A percentile compares a stretch with the other conserved stretches of the same genome.
Conservation (phyloP, 2,888 invertebrate species). For the Monopis laevigella region DNA sequence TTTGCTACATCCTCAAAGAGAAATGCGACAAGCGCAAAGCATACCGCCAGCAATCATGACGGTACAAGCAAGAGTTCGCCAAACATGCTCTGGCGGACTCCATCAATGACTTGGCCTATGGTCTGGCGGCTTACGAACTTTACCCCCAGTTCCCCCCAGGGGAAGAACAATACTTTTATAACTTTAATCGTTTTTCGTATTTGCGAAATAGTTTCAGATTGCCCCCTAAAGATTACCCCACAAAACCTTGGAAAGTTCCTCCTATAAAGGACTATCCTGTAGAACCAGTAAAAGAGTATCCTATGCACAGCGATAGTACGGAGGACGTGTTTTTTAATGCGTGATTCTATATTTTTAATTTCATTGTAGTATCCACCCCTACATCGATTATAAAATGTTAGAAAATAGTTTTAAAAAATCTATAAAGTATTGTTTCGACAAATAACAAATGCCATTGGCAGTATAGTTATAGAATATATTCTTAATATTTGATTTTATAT, state of each 20-base stretch:
- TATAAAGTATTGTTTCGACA: too few species aligned
- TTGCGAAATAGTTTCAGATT: slow-evolving; percentile 47
- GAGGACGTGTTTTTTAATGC: slow-evolving; percentile 55
- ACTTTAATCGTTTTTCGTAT: slow-evolving; percentile 56
- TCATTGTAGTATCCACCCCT: too few species aligned
- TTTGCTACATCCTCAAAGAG: slow-evolving; percentile 83
- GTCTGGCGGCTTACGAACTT: slow-evolving; percentile 40
- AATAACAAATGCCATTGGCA: too few species aligned
- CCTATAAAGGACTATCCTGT: slow-evolving; percentile 21
- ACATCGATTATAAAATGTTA: too few species aligned
- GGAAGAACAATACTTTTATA: slow-evolving; percentile 52
- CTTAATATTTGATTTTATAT: too few species aligned
- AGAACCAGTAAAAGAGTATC: neutral
- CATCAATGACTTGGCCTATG: slow-evolving; percentile 36
- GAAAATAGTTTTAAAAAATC: too few species aligned
- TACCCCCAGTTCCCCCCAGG: slow-evolving; percentile 58
- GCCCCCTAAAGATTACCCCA: slow-evolving; percentile 47
- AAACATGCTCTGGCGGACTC: slow-evolving; percentile 54
- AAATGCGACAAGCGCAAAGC: slow-evolving; percentile 81
- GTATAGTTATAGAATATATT: too few species aligned
- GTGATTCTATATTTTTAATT: too few species aligned
- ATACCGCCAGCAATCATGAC: slow-evolving; percentile 77
- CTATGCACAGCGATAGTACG: slow-evolving; percentile 33
- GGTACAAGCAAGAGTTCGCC: slow-evolving; percentile 61
- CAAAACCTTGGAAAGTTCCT: neutral